These are phyloP conservation scores for Aphis gossypii DNA, from an alignment of 1,140 invertebrate species.

Conservation along the genomic window DNA sequence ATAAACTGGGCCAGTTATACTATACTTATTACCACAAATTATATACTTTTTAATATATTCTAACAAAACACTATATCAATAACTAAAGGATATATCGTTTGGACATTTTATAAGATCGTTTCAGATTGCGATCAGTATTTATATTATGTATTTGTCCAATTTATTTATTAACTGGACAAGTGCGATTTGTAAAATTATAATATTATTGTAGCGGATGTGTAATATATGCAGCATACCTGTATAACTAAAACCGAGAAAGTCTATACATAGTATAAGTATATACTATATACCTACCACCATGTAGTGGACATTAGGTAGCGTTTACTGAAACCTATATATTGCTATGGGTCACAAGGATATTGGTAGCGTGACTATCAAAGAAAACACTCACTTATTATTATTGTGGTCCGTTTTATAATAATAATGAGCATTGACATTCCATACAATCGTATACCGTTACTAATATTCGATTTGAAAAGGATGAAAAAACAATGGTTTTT, in stretches of 20 bases:
- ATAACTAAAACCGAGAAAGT: slow-evolving; percentile 26
- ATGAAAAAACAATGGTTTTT: slow-evolving; percentile 44
- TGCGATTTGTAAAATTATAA: background rate
- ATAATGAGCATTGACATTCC: slow-evolving; percentile 51
- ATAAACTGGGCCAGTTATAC: slow-evolving; percentile 3
- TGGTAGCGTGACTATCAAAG: slow-evolving; percentile 53
- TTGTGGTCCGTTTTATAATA: slow-evolving; percentile 29
- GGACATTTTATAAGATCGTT: background rate
- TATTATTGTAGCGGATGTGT: background rate
- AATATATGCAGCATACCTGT: background rate
- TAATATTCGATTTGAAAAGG: slow-evolving; percentile 50
- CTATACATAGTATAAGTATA: background rate
- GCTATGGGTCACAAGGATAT: slow-evolving; percentile 24
- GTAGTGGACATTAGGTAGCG: background rate
- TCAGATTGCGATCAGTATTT: background rate
- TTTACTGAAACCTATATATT: slow-evolving; percentile 1
- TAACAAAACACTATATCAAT: background rate
- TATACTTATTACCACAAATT: background rate
- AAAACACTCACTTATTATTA: slow-evolving; percentile 46
- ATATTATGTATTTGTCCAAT: background rate
- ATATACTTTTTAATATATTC: background rate
- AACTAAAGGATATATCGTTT: background rate
- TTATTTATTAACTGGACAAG: background rate
- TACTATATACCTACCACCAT: background rate
- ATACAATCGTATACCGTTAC: slow-evolving; percentile 46